These are phyloP conservation scores for Drosophila bunnanda DNA, from an alignment of 2,888 invertebrate genomes.

Conservation along the genomic window DNA sequence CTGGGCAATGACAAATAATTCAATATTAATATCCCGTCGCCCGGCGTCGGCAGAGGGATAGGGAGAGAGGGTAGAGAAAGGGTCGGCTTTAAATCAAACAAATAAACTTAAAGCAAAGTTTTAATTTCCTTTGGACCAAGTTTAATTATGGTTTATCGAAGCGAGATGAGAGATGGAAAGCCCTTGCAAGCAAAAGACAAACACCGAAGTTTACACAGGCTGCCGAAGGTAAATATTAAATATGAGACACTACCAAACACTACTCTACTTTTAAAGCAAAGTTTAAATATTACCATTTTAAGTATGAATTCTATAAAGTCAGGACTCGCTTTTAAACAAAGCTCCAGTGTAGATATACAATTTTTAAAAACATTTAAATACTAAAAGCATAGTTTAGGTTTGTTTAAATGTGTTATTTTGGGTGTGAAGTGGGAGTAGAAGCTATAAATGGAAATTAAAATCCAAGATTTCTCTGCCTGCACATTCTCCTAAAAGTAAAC, in stretches of 20 bases:
- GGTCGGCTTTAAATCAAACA: constrained; percentile 18
- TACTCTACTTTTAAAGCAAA: neutral
- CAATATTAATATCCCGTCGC: constrained; percentile 57
- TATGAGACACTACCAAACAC: neutral
- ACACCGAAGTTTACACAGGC: constrained; percentile 11
- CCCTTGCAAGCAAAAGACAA: constrained; percentile 1
- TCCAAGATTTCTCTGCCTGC: too few species aligned
- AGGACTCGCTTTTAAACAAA: too few species aligned
- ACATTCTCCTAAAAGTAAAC: too few species aligned
- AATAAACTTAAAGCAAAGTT: constrained; percentile 8
- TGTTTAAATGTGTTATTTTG: too few species aligned
- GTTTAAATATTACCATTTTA: too few species aligned
- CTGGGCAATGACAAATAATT: constrained; percentile 61
- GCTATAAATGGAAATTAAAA: too few species aligned
- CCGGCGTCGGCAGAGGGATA: neutral
- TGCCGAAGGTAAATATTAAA: neutral
- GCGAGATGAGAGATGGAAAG: neutral
- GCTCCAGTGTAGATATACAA: too few species aligned
- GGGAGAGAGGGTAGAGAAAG: neutral
- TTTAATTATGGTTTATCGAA: constrained; percentile 26
- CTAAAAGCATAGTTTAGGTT: too few species aligned
- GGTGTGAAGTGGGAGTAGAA: too few species aligned
- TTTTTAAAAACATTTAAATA: too few species aligned
- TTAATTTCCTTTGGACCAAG: neutral
- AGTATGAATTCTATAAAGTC: too few species aligned